Base-by-base conservation (phyloP, 2,113 vertebrate species). In the Channa maculata region DNA sequence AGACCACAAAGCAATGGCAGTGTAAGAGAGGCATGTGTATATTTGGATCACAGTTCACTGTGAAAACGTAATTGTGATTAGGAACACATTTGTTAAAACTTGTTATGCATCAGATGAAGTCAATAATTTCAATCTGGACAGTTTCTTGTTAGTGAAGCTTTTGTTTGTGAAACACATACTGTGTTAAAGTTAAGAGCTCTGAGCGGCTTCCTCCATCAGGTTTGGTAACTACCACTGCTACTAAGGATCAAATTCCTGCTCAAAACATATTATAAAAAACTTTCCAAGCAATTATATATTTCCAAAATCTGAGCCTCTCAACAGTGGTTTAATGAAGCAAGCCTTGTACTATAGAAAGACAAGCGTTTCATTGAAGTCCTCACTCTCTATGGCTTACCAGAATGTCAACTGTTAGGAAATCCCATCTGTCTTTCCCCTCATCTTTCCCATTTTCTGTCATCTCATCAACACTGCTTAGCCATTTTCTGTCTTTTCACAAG, bases 271-370 rank as follows among this genome's bases (percentile, higher is more conserved):
- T 50, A 14, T 9, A 24, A 12, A 51, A 54, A 65, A 82, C 60
- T 82, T 80, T 85, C 81, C 70, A 2, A 61, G 51, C 73, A 82
- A 59, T 80, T 74, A 83, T 65, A 49, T 69, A 68, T 75, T 75
- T 84, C 44, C 71, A 65, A 65, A 52, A 41, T 54, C 53, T 37
- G 49, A 60, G 34, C 10, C 38, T 53, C 12, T 2, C 39, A 0
- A 58, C 48, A 33, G 14, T 50, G 38, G 14, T 50, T 65, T 71
- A 83, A 82, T 81, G 61, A 87, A 70, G 69, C 53, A 58, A 60
- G 54, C 46, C 51, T 77, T n/a, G 34, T 67, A 11, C 36, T 75
- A 15, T 52, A 79, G 46, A 68, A 75, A 76, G 37, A 83, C 69
- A 85, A 77, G 15, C 62, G 46, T 75, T 64, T 85, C 65, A 83